phyloP scores from a whole-genome alignment of 2,888 invertebrate species.

The Alloscopus bannaensis region DNA sequence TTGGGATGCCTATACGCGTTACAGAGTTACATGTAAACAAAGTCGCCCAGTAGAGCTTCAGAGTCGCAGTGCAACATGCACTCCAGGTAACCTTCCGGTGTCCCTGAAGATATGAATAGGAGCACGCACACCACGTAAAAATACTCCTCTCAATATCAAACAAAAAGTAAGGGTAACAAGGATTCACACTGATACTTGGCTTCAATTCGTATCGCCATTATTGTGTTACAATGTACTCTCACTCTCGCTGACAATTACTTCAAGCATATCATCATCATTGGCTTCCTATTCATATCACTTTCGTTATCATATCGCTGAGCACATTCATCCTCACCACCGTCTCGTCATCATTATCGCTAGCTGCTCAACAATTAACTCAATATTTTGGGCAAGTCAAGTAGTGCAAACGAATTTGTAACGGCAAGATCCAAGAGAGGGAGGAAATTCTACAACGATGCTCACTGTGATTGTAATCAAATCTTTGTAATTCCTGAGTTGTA shows the following conservation, averaged over 20 bases:
- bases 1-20: background rate
- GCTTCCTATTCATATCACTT: too few species aligned
- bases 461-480: too few species aligned
- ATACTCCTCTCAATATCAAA: background rate
- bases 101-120: background rate
- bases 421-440: too few species aligned
- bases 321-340: too few species aligned
- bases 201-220: background rate
- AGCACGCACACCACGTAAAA: too few species aligned
- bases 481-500: too few species aligned
- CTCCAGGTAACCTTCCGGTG: slow-evolving; percentile 13
- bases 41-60: background rate
- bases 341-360: too few species aligned
- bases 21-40: background rate
- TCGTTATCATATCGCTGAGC: too few species aligned
- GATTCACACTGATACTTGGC: background rate
- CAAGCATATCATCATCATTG: background rate
- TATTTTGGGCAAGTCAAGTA: too few species aligned
- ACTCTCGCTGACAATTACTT: background rate
- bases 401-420: too few species aligned
- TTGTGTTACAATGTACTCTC: background rate
- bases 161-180: background rate
- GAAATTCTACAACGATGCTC: too few species aligned
- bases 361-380: too few species aligned
- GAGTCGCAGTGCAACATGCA: background rate